Evolutionary conservation across 2,888 invertebrate genomes (phyloP).

Genomic region (Drosophila flavopinicola): DNA sequence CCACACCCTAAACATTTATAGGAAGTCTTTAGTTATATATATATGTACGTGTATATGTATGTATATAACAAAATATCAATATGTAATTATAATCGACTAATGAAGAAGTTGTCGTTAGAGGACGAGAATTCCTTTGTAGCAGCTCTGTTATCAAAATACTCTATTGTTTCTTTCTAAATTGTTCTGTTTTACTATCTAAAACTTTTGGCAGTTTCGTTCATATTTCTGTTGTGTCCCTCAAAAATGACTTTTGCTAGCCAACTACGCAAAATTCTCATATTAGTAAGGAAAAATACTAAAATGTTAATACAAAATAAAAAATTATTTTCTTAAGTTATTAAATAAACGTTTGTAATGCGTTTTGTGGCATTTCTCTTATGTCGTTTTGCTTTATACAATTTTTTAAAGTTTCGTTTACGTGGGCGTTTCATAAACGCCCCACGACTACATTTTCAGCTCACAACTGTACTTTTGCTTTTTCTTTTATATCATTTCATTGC

Average conservation of each 20-base stretch:
- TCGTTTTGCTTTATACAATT: slow-evolving; percentile 52
- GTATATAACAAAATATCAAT: slow-evolving; percentile 54
- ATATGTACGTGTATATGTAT: slow-evolving; percentile 24
- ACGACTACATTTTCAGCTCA: slow-evolving; percentile 58
- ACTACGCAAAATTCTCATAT: slow-evolving; percentile 81
- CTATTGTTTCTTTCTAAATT: slow-evolving; percentile 16
- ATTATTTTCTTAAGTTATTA: slow-evolving; percentile 73
- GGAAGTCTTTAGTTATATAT: slow-evolving; percentile 70
- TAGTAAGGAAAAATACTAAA: slow-evolving; percentile 67
- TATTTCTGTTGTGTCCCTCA: slow-evolving; percentile 25
- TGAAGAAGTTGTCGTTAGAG: slow-evolving; percentile 83
- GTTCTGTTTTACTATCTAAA: slow-evolving; percentile 18
- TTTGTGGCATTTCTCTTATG: slow-evolving; percentile 26
- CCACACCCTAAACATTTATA: slow-evolving; percentile 78
- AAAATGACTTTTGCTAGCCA: slow-evolving; percentile 15
- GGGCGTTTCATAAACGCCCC: slow-evolving; percentile 52
- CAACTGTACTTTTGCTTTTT: slow-evolving; percentile 75
- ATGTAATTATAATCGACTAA: slow-evolving; percentile 78
- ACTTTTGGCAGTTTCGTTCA: slow-evolving; percentile 71
- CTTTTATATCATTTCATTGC: slow-evolving; percentile 39
- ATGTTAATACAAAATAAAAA: slow-evolving; percentile 67
- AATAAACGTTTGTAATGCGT: slow-evolving; percentile 46
- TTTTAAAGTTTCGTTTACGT: slow-evolving; percentile 23
- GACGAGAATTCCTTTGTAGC: slow-evolving; percentile 81
- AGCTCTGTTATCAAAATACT: slow-evolving; percentile 26